Evolutionary conservation across 2,888 invertebrate species (phyloP), one percentile per base, ranked within the genome.

Genomic region (Xestia ashworthii): DNA sequence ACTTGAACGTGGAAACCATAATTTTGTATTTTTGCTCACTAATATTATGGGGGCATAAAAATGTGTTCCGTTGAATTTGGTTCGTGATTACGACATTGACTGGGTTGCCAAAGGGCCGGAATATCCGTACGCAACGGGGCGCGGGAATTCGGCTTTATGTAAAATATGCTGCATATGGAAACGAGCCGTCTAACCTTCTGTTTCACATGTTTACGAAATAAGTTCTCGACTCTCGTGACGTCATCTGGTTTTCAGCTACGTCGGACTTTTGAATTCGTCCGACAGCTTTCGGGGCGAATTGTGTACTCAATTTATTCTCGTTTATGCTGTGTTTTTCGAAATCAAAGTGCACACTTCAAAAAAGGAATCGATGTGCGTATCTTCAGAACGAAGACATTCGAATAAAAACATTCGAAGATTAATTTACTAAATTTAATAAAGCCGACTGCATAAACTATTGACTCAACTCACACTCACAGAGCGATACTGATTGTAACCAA

Each of bases 11-110:
- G 88, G 89, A 88, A 81, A 71, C 79, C 73, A 83, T 87, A 85
- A 85, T 84, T 83, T 87, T 86, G 88, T 90, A 89, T 89, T 89
- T 89, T 87, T 86, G 81, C 81, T 85, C 81, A 82, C 84, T 86
- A 87, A 88, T 87, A 85, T 87, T 84, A 82, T 86, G 82, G 82
- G 80, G 68, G 46, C 77, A 83, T 89, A 88, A 89, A 87, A 87
- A 83, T 81, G 80, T 83, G 78, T 86, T 85, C 80, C 38, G 78
- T 70, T 44, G 79, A 83, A 85, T 82, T 87, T 69, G 75, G 66
- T 65, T 76, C 68, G 73, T 80, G 79, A 84, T 89, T 79, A 84
- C 80, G 76, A 81, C 80, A 80, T 87, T 78, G 80, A 82, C 71
- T 82, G 58, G 60, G 77, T 73, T 74, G 58, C 71, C 69, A 76